phyloP scores from a whole-genome alignment of 2,888 invertebrate genomes.

The Embidobia sp. region DNA sequence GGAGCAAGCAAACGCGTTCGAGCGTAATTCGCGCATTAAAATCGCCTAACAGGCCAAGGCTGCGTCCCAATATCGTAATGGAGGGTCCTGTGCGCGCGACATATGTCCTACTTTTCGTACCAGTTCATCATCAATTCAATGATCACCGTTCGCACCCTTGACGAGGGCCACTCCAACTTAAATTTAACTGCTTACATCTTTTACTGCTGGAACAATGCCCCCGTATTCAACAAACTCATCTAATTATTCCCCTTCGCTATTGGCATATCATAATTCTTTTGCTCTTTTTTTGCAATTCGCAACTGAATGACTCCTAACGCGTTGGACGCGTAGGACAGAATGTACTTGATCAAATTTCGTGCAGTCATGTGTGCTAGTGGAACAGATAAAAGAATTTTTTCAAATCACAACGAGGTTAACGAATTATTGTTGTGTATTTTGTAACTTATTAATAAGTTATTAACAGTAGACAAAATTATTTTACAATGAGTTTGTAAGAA shows the following conservation, averaged over 20 bases:
- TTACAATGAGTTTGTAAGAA: too few relatives aligned
- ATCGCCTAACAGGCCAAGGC: slow-evolving; percentile 64
- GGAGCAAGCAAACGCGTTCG: slow-evolving; percentile 54
- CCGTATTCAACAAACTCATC: slow-evolving; percentile 65
- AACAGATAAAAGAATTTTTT: too few relatives aligned
- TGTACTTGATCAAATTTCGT: too few relatives aligned
- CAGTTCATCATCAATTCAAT: slow-evolving; percentile 77
- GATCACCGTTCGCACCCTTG: slow-evolving; percentile 70
- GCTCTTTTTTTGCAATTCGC: slow-evolving; percentile 24
- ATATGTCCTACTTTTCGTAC: slow-evolving; percentile 77
- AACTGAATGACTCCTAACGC: slow-evolving; percentile 2
- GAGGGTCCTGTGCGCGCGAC: slow-evolving; percentile 75
- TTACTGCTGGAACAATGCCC: slow-evolving; percentile 62
- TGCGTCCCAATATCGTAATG: slow-evolving; percentile 77
- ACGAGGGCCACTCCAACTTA: slow-evolving; percentile 54
- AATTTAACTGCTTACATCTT: slow-evolving; percentile 54
- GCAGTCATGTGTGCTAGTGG: background rate
- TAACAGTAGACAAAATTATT: too few relatives aligned
- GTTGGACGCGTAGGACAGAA: too few relatives aligned
- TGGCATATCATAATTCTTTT: slow-evolving; percentile 48
- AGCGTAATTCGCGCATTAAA: slow-evolving; percentile 67
- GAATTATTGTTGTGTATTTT: background rate
- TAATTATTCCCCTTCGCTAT: slow-evolving; percentile 64
- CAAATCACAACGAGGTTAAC: too few relatives aligned
- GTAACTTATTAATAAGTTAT: too few relatives aligned